A percentile compares a stretch with the other conserved stretches of the same genome.
These are phyloP conservation scores for Tromatobia lineatoria DNA, from an alignment of 2,888 invertebrate genomes.

Conservation along the genomic window DNA sequence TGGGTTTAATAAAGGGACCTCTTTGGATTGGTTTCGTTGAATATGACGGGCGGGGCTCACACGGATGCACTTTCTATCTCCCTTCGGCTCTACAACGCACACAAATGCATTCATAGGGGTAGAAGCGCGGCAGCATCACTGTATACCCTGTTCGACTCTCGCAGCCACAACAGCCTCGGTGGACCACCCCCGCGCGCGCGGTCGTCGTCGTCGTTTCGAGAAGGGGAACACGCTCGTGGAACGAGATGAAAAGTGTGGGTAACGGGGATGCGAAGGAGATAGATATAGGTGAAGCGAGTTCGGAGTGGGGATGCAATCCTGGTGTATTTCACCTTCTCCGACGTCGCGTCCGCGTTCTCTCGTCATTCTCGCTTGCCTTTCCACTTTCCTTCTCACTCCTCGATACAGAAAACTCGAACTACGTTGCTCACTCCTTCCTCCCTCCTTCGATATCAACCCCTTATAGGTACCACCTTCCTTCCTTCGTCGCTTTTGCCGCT, in stretches of 20 bases:
- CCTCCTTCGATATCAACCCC: slow-evolving; percentile 56
- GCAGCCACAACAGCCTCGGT: slow-evolving; percentile 79
- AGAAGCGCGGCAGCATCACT: slow-evolving; percentile 68
- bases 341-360: slow-evolving; percentile 63
- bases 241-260: slow-evolving; percentile 45
- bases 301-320: slow-evolving; percentile 79
- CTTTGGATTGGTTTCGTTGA: slow-evolving; percentile 84
- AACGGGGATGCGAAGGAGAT: slow-evolving; percentile 25
- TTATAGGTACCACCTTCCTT: slow-evolving; percentile 26
- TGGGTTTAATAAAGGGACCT: slow-evolving; percentile 90
- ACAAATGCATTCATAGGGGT: slow-evolving; percentile 42
- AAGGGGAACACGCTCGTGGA: slow-evolving; percentile 56
- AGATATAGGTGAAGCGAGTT: slow-evolving; percentile 16
- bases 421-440: slow-evolving; percentile 61
- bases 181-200: slow-evolving; percentile 64
- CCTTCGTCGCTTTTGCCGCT: slow-evolving; percentile 22
- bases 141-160: slow-evolving; percentile 81
- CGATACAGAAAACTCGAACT: slow-evolving; percentile 19
- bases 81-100: slow-evolving; percentile 10
- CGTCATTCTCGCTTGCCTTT: slow-evolving; percentile 64
- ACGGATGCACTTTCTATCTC: slow-evolving; percentile 13
- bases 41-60: slow-evolving; percentile 85
- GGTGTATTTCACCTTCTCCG: slow-evolving; percentile 82
- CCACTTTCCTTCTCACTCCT: slow-evolving; percentile 29
- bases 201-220: slow-evolving; percentile 66